Evolutionary conservation across 2,888 invertebrate genomes (phyloP).

Genomic region (Fabriciana adippe): DNA sequence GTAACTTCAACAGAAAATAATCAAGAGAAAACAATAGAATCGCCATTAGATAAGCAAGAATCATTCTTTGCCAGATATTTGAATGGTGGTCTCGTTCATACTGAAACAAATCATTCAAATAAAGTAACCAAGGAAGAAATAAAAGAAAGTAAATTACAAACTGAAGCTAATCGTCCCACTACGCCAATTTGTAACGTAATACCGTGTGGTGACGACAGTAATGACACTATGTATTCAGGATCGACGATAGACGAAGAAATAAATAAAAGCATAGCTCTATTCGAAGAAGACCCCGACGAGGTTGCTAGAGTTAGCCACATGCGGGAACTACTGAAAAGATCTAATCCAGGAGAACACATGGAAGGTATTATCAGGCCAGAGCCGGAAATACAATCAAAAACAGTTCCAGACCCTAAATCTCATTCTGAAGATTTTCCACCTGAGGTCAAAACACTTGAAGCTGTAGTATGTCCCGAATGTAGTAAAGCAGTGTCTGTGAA

Average conservation of each 20-base stretch:
- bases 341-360: conserved; percentile 38
- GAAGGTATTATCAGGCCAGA: background rate
- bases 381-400: background rate
- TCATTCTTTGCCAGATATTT: conserved; percentile 76
- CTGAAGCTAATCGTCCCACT: conserved; percentile 43
- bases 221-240: conserved; percentile 68
- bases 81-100: conserved; percentile 40
- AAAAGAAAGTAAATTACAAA: conserved; percentile 14
- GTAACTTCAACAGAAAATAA: conserved; percentile 36
- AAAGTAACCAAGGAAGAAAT: conserved; percentile 4
- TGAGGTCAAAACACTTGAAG: conserved; percentile 41
- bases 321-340: conserved; percentile 59
- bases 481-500: conserved; percentile 79
- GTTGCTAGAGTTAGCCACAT: conserved; percentile 60
- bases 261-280: conserved; percentile 71
- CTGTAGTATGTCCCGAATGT: conserved; percentile 85
- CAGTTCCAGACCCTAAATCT: conserved; percentile 21
- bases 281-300: conserved; percentile 66
- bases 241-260: conserved; percentile 77
- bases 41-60: conserved; percentile 65
- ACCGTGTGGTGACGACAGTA: conserved; percentile 63
- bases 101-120: conserved; percentile 10
- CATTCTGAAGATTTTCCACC: conserved; percentile 25
- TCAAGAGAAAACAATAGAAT: conserved; percentile 45
- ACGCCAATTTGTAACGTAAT: conserved; percentile 58